Evolutionary conservation across 2,113 vertebrate genomes (phyloP).

Genomic region (Elephas maximus): DNA sequence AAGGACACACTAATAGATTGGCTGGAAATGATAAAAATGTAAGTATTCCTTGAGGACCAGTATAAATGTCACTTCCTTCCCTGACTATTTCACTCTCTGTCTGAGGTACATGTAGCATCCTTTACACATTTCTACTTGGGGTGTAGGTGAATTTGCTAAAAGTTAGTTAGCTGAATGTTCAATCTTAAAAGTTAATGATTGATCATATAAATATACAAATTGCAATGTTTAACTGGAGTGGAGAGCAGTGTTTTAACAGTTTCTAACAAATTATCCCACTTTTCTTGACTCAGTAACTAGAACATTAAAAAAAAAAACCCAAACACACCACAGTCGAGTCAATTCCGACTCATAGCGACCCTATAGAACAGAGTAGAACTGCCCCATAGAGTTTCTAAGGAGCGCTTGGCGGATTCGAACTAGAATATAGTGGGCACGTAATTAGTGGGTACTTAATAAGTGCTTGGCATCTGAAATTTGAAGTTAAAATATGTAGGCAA

Average conservation of each 20-base stretch:
- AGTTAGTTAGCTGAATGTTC: neutral
- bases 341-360: too few species aligned
- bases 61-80: neutral
- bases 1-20: neutral
- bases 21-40: neutral
- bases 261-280: neutral
- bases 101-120: accelerated
- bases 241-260: neutral
- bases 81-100: neutral
- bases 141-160: neutral
- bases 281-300: neutral
- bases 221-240: neutral
- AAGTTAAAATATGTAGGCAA: neutral
- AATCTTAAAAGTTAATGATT: neutral
- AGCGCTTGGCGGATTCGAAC: too few species aligned
- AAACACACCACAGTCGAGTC: too few species aligned
- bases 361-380: too few species aligned
- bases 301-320: too few species aligned
- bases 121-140: neutral
- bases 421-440: neutral
- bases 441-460: neutral
- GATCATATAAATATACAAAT: neutral
- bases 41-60: neutral
- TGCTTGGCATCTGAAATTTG: neutral
- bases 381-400: too few species aligned